These are phyloP conservation scores for Amphibalanus amphitrite DNA, from an alignment of 1,140 invertebrate genomes.

Conservation along the genomic window DNA sequence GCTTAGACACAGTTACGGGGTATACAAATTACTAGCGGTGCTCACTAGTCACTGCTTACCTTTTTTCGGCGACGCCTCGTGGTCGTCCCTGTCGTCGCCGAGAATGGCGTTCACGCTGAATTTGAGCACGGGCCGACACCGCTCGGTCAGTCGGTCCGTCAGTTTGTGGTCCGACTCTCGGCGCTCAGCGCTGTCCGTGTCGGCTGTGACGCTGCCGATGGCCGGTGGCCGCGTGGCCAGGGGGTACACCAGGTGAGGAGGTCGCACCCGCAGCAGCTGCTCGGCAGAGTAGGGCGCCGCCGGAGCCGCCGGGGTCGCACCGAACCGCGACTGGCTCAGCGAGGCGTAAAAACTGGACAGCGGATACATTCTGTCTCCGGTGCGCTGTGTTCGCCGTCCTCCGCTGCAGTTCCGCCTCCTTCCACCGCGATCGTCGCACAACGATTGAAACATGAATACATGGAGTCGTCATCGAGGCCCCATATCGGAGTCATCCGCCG, in stretches of 20 bases:
- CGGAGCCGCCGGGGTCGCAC: no score
- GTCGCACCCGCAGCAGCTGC: neutral
- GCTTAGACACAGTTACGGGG: no score
- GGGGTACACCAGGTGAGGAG: neutral
- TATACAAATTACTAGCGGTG: no score
- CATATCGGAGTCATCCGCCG: neutral
- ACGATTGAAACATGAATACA: constrained; percentile 1
- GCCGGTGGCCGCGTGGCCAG: neutral
- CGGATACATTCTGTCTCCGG: neutral
- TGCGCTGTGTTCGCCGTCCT: neutral
- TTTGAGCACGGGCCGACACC: neutral
- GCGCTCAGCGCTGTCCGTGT: neutral
- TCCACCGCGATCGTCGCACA: neutral
- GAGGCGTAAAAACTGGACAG: neutral
- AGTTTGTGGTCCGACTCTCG: neutral
- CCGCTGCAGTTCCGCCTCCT: no score
- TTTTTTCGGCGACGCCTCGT: neutral
- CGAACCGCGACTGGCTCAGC: neutral
- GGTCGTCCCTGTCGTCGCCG: neutral
- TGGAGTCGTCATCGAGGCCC: neutral
- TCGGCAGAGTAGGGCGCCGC: neutral
- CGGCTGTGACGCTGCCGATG: no score
- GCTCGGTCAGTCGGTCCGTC: neutral
- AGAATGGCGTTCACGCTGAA: neutral
- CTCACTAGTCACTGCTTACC: neutral